A percentile compares a stretch with the other conserved stretches of the same genome.
Evolutionary conservation across 2,797 vertebrate species (phyloP).

Genomic region (Salarias fasciatus): DNA sequence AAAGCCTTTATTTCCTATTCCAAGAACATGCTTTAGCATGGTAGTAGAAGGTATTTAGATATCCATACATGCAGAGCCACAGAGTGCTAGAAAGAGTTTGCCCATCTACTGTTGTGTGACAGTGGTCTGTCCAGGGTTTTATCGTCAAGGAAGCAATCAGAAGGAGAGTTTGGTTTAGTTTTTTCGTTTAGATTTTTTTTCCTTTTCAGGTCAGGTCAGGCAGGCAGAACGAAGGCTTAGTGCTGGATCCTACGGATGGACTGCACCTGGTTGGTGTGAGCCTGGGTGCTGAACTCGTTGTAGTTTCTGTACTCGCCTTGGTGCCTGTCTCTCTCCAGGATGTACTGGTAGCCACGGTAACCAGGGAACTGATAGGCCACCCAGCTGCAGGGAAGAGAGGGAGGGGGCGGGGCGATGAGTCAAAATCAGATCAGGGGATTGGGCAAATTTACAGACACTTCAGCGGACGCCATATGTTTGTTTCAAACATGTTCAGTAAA

Average conservation of each 20-base stretch:
- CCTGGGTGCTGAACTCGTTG: conserved; percentile 94
- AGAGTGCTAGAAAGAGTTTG: conserved; percentile 67
- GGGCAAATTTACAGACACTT: neutral
- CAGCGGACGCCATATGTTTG: too few species aligned
- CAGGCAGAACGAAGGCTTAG: conserved; percentile 73
- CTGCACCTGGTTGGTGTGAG: conserved; percentile 97
- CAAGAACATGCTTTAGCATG: conserved; percentile 74
- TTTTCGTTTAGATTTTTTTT: conserved; percentile 13
- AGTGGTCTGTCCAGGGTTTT: conserved; percentile 52
- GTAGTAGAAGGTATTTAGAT: conserved; percentile 62
- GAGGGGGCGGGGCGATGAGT: neutral
- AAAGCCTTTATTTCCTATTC: conserved; percentile 85
- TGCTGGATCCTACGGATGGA: conserved; percentile 97
- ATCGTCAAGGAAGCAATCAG: conserved; percentile 36
- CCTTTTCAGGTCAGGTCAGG: conserved; percentile 32
- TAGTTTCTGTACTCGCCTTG: conserved; percentile 95
- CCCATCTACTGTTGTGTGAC: conserved; percentile 70
- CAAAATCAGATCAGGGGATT: neutral
- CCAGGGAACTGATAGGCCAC: conserved; percentile 98
- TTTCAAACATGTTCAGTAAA: too few species aligned
- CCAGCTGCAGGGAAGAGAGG: conserved; percentile 82
- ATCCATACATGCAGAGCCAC: conserved; percentile 74
- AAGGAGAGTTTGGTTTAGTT: conserved; percentile 14
- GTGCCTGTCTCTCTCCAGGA: conserved; percentile 94
- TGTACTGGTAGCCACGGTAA: conserved; percentile 97